Evolutionary conservation across 2,797 vertebrate species (phyloP).

Genomic region (Lepilemur ruficaudatus): DNA sequence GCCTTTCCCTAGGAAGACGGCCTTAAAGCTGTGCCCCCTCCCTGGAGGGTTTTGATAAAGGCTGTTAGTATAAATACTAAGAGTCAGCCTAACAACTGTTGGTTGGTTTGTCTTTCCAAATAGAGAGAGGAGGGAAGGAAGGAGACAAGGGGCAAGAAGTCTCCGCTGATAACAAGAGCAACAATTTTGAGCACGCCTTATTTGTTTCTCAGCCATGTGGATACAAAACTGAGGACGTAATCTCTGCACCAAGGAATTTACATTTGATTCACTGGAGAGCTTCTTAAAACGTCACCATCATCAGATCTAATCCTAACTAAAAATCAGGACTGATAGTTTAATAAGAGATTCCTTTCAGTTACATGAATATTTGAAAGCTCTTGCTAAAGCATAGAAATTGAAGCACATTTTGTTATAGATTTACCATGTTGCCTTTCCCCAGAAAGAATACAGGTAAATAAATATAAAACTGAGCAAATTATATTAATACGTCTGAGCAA

Average conservation of each 20-base stretch:
- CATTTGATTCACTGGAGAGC: not conserved
- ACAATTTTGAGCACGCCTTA: not conserved
- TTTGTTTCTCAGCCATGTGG: not conserved
- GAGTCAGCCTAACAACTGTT: not conserved
- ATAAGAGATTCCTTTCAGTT: not conserved
- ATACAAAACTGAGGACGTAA: not conserved
- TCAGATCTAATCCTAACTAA: not conserved
- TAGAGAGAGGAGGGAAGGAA: not conserved
- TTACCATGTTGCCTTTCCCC: not conserved
- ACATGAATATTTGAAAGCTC: not conserved
- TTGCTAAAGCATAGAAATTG: not conserved
- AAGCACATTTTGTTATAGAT: not conserved
- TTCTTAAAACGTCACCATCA: not conserved
- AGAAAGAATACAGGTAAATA: not conserved
- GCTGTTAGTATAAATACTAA: not conserved
- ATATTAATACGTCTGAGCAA: not conserved
- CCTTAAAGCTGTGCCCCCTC: not conserved
- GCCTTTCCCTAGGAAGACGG: not conserved
- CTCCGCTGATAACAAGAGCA: not conserved
- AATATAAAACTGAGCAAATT: not conserved
- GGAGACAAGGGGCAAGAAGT: not conserved
- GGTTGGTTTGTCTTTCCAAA: not conserved
- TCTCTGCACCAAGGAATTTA: not conserved
- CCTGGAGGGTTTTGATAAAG: not conserved
- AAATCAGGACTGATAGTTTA: not conserved